Evolutionary conservation across 2,888 invertebrate genomes (phyloP), one percentile per base, ranked within the genome.

Genomic region (Scaptomyza parva): DNA sequence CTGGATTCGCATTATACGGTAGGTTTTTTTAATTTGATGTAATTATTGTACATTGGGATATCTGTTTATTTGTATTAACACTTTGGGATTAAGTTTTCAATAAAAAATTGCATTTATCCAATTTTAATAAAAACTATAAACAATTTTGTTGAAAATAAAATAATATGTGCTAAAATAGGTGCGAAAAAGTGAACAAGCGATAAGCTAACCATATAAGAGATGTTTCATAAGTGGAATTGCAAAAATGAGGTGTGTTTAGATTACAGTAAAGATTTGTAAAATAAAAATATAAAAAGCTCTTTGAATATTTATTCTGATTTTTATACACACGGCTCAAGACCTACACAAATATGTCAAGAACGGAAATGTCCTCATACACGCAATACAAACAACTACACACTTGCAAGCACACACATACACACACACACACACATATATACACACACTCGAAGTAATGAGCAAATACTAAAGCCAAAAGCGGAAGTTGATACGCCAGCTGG

Each of bases 381-480:
- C 26, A 48, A 48, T 35, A 22, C 33, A 41, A 37, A 45, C 17
- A 47, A 43, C 39, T 37, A 54, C 41, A 67, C 37, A 54, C 24
- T 30, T 9, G 22, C 33, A 37, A 17, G 43, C 39, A 37, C 24
- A 45, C 26, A 45, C 17, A 18, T 12, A 18, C 18, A 14, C 30
- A 45, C 17, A 18, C 14, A 18, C 18, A 14, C 30, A 30, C 37
- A 26, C 26, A 41, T 44, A 52, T 41, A 61, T n/a, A n/a, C 20
- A n/a, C 39, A 37, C 57, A 47, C 70, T 78, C 50, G 30, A 69
- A 45, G 69, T 81, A 81, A 87, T 71, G 71, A 66, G 82, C 71
- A 85, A 81, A 87, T 71, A 82, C 40, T 40, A 47, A 66, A 47
- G 48, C 57, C 45, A 24, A 41, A 55, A 70, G 57, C 68, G 70